These are phyloP conservation scores for Augochlorella aurata DNA, from an alignment of 2,888 invertebrate species.

Conservation along the genomic window DNA sequence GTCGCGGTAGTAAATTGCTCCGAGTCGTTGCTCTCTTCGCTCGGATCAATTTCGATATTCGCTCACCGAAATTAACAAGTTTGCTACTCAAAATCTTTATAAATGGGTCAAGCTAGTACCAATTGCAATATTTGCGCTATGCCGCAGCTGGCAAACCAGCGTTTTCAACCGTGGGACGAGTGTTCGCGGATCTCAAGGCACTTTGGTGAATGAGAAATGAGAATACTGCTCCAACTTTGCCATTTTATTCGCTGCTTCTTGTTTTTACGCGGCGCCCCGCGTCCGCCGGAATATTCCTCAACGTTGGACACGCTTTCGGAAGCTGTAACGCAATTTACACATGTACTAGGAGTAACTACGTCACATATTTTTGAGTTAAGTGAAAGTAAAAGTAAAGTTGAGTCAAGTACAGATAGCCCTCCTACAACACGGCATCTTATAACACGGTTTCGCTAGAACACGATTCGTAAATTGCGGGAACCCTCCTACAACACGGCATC, in stretches of 20 bases:
- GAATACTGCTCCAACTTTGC: background rate
- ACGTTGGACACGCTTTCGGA: background rate
- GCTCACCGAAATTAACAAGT: background rate
- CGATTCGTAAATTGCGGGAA: too few species aligned
- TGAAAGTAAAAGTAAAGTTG: too few species aligned
- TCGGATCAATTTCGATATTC: background rate
- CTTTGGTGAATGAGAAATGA: background rate
- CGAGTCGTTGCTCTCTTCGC: background rate
- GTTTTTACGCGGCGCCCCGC: background rate
- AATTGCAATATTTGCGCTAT: background rate
- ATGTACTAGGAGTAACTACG: background rate
- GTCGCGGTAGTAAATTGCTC: background rate
- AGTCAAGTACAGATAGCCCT: too few species aligned
- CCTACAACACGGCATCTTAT: too few species aligned
- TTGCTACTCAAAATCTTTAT: background rate
- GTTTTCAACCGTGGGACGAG: background rate
- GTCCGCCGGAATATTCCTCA: background rate
- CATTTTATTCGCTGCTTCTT: background rate
- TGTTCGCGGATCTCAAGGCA: background rate
- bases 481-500: too few species aligned
- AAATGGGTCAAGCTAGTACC: background rate
- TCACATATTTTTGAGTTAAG: too few species aligned
- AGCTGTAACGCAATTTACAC: background rate
- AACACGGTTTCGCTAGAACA: too few species aligned
- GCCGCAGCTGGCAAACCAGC: background rate